phyloP scores from a whole-genome alignment of 2,113 vertebrate genomes.

The Misgurnus mizolepis region DNA sequence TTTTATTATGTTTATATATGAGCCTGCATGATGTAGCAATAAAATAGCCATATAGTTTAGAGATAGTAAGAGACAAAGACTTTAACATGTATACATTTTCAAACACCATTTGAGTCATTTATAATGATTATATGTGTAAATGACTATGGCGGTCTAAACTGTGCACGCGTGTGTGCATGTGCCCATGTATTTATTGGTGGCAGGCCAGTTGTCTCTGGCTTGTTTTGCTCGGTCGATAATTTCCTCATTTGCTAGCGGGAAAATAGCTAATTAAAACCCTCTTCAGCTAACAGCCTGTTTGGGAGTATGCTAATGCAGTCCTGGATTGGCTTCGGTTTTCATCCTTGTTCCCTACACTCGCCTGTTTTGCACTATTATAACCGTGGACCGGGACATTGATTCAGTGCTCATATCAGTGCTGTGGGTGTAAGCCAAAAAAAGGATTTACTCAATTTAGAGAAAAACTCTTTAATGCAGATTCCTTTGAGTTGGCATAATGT shows the following conservation, averaged over 20 bases:
- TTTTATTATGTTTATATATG: slow-evolving; percentile 39
- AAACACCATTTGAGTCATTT: slow-evolving; percentile 60
- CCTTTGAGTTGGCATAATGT: too few relatives aligned
- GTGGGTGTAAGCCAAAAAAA: slow-evolving; percentile 39
- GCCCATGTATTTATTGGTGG: slow-evolving; percentile 69
- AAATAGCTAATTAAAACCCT: slow-evolving; percentile 99
- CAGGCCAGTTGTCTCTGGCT: slow-evolving; percentile 86
- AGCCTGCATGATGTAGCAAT: background rate
- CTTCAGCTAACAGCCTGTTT: slow-evolving; percentile 99
- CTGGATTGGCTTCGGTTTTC: slow-evolving; percentile 86
- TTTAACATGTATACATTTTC: slow-evolving; percentile 60
- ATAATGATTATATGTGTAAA: slow-evolving; percentile 63
- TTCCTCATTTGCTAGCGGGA: slow-evolving; percentile 96
- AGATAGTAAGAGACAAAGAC: slow-evolving; percentile 49
- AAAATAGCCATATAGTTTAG: slow-evolving; percentile 57
- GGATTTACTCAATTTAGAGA: slow-evolving; percentile 20
- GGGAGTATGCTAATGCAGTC: slow-evolving; percentile 92
- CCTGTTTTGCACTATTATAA: slow-evolving; percentile 77
- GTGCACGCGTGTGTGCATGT: slow-evolving; percentile 36
- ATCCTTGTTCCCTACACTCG: slow-evolving; percentile 84
- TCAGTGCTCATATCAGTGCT: slow-evolving; percentile 58
- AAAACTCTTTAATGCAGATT: slow-evolving; percentile 1
- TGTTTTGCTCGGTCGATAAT: slow-evolving; percentile 94
- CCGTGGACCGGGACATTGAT: slow-evolving; percentile 76
- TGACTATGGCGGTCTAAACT: background rate